Conservation (phyloP, 2,113 vertebrate species). For the Quiscalus mexicanus region DNA sequence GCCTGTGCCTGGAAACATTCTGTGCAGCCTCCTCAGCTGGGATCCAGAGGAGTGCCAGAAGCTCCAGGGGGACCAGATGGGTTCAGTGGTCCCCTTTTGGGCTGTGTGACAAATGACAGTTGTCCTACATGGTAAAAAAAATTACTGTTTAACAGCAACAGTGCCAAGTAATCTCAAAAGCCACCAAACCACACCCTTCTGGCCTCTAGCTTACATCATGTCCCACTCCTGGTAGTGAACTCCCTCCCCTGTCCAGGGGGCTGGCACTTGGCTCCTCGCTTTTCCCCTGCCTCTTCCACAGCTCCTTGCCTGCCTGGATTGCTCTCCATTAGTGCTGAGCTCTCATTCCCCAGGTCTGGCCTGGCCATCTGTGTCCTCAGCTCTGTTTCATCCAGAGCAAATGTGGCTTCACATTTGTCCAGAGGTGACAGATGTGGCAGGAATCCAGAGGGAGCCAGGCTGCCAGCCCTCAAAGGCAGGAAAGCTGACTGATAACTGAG, state of each 20-base stretch:
- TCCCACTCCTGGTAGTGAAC: background rate
- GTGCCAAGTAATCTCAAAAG: rapidly evolving
- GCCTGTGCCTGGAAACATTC: background rate
- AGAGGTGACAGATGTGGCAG: background rate
- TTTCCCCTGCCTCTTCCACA: background rate
- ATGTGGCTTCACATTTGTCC: background rate
- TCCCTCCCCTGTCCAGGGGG: background rate
- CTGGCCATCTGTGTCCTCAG: background rate
- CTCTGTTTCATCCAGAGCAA: background rate
- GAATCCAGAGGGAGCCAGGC: background rate
- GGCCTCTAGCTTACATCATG: background rate
- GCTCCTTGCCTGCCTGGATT: background rate
- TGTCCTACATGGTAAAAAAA: background rate
- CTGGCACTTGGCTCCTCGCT: background rate
- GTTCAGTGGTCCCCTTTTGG: background rate
- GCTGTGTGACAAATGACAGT: background rate
- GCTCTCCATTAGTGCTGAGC: background rate
- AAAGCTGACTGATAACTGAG: background rate
- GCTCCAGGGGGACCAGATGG: background rate
- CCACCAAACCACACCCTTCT: background rate
- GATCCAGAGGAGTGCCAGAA: background rate
- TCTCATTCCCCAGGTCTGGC: background rate
- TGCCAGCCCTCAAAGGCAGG: background rate
- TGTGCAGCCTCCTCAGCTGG: background rate
- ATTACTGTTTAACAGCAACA: background rate